Evolutionary conservation across 2,888 invertebrate genomes (phyloP).

Genomic region (Zhuqinia jingwanae): DNA sequence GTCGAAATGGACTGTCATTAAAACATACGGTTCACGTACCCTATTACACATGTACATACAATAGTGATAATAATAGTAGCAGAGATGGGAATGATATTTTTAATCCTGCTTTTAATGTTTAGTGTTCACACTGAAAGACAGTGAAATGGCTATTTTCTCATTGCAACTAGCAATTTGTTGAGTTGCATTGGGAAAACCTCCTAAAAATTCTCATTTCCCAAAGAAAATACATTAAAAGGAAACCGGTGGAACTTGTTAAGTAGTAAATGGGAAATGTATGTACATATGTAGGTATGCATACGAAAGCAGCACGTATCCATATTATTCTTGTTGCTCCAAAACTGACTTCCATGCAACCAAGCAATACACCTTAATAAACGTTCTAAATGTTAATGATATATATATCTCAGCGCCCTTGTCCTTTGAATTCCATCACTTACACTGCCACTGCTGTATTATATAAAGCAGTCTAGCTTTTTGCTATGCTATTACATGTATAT

Average conservation of each 20-base stretch:
- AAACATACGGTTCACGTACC: background rate
- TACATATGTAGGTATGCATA: too few relatives aligned
- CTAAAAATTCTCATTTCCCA: constrained; percentile 48
- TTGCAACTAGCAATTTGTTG: constrained; percentile 65
- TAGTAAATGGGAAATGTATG: constrained; percentile 15
- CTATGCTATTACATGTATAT: background rate
- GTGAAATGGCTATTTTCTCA: constrained; percentile 56
- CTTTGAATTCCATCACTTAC: background rate
- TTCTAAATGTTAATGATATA: too few relatives aligned
- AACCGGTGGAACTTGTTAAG: constrained; percentile 69
- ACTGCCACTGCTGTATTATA: background rate
- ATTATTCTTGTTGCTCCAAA: too few relatives aligned
- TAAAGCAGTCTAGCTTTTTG: background rate
- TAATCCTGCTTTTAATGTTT: constrained; percentile 52
- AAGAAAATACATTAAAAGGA: constrained; percentile 44
- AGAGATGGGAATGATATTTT: constrained; percentile 52
- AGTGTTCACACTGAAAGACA: constrained; percentile 60
- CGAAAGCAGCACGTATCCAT: too few relatives aligned
- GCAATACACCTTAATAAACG: too few relatives aligned
- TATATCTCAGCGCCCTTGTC: background rate
- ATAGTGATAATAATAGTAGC: too few relatives aligned
- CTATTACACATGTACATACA: background rate
- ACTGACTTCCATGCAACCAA: too few relatives aligned
- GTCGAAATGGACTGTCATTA: background rate
- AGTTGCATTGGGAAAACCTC: constrained; percentile 21